A percentile compares a stretch with the other conserved stretches of the same genome.
phyloP scores from a whole-genome alignment of 2,888 invertebrate species.

The Lacanobia oleracea region DNA sequence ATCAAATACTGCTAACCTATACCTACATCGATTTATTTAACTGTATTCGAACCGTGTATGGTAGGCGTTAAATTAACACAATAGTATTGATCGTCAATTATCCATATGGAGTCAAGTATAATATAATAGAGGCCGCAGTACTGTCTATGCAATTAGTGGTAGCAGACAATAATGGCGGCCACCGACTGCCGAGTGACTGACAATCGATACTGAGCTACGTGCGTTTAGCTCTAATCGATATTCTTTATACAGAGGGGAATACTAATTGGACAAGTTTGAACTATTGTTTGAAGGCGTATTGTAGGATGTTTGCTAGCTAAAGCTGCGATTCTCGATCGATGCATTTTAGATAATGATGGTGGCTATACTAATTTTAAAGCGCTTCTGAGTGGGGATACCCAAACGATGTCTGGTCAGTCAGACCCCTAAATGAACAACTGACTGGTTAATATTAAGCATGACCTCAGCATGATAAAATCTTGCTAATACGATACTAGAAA shows the following conservation, averaged over 20 bases:
- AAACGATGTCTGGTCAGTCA: background rate
- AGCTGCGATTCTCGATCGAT: background rate
- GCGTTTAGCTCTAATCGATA: conserved; percentile 40
- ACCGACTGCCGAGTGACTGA: background rate
- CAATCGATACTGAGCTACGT: conserved; percentile 38
- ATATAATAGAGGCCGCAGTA: conserved; percentile 20
- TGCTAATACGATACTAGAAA: background rate
- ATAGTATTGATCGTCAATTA: conserved; percentile 41
- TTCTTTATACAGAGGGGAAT: background rate
- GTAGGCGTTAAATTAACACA: conserved; percentile 33
- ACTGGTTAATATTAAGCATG: background rate
- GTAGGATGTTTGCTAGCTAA: background rate
- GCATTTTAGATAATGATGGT: background rate
- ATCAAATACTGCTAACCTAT: background rate
- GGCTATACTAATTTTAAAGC: no score
- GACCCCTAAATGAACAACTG: background rate
- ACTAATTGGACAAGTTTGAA: conserved; percentile 1
- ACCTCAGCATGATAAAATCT: background rate
- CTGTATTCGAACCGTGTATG: background rate
- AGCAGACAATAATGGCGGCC: conserved; percentile 9
- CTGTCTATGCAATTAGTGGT: conserved; percentile 46
- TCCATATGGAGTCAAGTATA: conserved; percentile 28
- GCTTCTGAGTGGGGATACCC: background rate
- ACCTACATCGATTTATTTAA: background rate
- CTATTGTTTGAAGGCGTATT: background rate